These are phyloP conservation scores for Eupithecia exiguata DNA, from an alignment of 2,888 invertebrate genomes.

Conservation along the genomic window DNA sequence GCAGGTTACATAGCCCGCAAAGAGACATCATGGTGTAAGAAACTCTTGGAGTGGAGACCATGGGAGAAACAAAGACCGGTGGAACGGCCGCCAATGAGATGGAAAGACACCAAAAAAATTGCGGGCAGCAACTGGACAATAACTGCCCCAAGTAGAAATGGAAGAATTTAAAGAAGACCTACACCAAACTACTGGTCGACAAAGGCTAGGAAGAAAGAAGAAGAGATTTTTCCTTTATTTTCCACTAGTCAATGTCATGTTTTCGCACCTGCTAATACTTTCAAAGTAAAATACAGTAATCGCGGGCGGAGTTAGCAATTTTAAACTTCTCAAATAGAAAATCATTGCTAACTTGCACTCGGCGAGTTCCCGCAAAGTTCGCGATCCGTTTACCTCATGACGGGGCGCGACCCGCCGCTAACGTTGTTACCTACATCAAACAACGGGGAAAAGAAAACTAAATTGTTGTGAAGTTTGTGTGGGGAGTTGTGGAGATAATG, in stretches of 20 bases:
- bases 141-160: too few species aligned
- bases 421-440: not conserved
- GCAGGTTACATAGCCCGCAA: not conserved
- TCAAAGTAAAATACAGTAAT: constrained; percentile 39
- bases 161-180: too few species aligned
- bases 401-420: constrained; percentile 20
- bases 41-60: too few species aligned
- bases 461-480: not conserved
- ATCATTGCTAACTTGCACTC: constrained; percentile 45
- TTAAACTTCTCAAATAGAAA: constrained; percentile 47
- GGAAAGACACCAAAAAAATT: too few species aligned
- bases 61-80: too few species aligned
- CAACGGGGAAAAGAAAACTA: not conserved
- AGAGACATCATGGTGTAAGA: too few species aligned
- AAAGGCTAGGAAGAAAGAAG: too few species aligned
- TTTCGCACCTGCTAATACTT: constrained; percentile 27
- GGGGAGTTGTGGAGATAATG: not conserved
- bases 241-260: constrained; percentile 1
- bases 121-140: too few species aligned
- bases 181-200: too few species aligned
- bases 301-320: constrained; percentile 40
- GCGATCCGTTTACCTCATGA: constrained; percentile 16
- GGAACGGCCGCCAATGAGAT: too few species aligned
- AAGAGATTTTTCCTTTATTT: not conserved
- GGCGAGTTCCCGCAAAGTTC: constrained; percentile 30